Evolutionary conservation across 2,797 vertebrate species (phyloP).

Genomic region (Geotrypetes seraphini): DNA sequence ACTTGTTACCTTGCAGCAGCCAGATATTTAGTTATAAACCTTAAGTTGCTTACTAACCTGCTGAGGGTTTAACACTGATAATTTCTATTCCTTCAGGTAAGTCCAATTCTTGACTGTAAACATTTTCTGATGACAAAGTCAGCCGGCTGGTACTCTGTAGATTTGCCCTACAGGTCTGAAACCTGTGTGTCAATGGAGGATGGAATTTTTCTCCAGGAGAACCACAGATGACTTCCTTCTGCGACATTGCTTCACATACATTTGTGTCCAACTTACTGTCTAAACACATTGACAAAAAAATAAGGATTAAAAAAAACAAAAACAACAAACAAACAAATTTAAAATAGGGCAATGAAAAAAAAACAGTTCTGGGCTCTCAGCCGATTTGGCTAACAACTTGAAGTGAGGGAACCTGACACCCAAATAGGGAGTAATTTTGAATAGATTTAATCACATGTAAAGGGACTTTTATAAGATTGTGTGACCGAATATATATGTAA

Average conservation of each 20-base stretch:
- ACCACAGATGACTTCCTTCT: slow-evolving; percentile 32
- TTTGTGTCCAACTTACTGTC: slow-evolving; percentile 38
- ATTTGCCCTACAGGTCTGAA: slow-evolving; percentile 72
- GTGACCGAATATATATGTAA: no score
- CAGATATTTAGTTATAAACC: no score
- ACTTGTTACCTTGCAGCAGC: no score
- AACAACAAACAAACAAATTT: no score
- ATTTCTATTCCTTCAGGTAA: slow-evolving; percentile 84
- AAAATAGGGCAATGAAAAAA: no score
- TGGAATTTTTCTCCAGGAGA: slow-evolving; percentile 60
- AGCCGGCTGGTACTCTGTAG: slow-evolving; percentile 86
- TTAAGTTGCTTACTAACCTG: slow-evolving; percentile 79
- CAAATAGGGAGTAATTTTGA: no score
- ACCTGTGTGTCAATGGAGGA: slow-evolving; percentile 62
- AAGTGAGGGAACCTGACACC: no score
- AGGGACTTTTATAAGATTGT: no score
- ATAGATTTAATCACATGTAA: no score
- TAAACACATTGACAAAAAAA: slow-evolving; percentile 23
- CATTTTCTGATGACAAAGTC: slow-evolving; percentile 66
- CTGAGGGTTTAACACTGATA: slow-evolving; percentile 81
- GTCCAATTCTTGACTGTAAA: slow-evolving; percentile 78
- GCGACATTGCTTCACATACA: slow-evolving; percentile 22
- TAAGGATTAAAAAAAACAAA: no score
- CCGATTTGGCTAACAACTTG: no score
- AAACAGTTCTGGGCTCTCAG: no score